Evolutionary conservation across 2,888 invertebrate genomes (phyloP).

Genomic region (Lapara coniferarum): DNA sequence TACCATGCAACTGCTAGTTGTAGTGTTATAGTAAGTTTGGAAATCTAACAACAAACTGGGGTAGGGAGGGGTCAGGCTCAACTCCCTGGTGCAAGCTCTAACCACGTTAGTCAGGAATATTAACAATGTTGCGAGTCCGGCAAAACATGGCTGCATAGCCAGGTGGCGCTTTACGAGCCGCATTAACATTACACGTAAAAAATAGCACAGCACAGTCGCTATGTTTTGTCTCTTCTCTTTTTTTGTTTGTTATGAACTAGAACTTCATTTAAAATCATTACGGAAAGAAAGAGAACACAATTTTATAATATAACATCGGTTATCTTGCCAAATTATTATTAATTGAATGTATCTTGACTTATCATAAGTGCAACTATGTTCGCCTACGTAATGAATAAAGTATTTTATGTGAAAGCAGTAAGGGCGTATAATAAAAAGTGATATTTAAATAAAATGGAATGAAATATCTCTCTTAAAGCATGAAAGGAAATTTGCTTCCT

Average conservation of each 20-base stretch:
- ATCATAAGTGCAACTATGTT: too few relatives aligned
- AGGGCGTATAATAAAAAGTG: too few relatives aligned
- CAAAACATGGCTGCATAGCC: slow-evolving; percentile 1
- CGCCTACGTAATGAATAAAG: too few relatives aligned
- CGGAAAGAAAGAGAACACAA: background rate
- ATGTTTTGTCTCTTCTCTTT: too few relatives aligned
- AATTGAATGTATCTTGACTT: too few relatives aligned
- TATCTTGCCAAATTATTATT: too few relatives aligned
- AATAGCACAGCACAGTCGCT: background rate
- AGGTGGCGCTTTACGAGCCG: slow-evolving; percentile 6
- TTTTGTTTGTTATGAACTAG: too few relatives aligned
- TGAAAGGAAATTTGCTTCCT: background rate
- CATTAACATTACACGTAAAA: background rate
- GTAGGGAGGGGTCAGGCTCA: slow-evolving; percentile 28
- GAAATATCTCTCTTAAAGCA: background rate
- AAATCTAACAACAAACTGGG: slow-evolving; percentile 32
- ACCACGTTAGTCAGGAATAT: slow-evolving; percentile 43
- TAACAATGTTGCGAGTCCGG: slow-evolving; percentile 39
- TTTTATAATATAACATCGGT: too few relatives aligned
- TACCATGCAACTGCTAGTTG: slow-evolving; percentile 15
- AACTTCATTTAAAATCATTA: background rate
- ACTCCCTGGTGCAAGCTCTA: slow-evolving; percentile 37
- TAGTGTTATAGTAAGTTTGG: slow-evolving; percentile 28
- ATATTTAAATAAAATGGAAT: too few relatives aligned
- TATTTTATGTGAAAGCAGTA: too few relatives aligned